phyloP scores from a whole-genome alignment of 2,888 invertebrate genomes.

The Spilosoma lubricipeda region DNA sequence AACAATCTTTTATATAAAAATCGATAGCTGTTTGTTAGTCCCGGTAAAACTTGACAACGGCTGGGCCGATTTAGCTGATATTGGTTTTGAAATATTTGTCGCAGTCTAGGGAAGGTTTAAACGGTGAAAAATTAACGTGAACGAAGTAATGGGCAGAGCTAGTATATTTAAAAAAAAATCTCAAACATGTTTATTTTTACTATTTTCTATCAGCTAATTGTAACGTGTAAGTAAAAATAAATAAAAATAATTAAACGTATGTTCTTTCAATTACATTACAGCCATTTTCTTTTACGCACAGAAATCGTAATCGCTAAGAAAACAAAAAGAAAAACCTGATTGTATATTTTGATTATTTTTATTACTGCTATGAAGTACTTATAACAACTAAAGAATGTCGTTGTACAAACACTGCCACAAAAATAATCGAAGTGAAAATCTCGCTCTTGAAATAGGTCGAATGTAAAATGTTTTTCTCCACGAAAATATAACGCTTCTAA shows the following conservation, averaged over 20 bases:
- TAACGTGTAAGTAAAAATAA: background rate
- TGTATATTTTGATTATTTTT: conserved; percentile 1
- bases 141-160: too few species aligned
- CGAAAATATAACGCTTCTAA: background rate
- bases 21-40: too few species aligned
- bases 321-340: background rate
- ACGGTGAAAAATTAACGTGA: too few species aligned
- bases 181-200: background rate
- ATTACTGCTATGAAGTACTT: background rate
- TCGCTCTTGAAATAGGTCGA: background rate
- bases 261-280: background rate
- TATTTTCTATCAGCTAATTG: background rate
- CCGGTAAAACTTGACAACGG: too few species aligned
- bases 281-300: background rate
- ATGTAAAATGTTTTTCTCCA: background rate
- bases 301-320: background rate
- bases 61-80: too few species aligned
- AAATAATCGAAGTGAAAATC: background rate
- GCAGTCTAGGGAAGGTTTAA: too few species aligned
- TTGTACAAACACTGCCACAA: background rate
- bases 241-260: background rate
- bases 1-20: too few species aligned
- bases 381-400: background rate
- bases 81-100: too few species aligned
- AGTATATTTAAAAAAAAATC: too few species aligned